These are phyloP conservation scores for Tenebrosternarchus preto DNA, from an alignment of 2,113 vertebrate genomes.

Conservation along the genomic window DNA sequence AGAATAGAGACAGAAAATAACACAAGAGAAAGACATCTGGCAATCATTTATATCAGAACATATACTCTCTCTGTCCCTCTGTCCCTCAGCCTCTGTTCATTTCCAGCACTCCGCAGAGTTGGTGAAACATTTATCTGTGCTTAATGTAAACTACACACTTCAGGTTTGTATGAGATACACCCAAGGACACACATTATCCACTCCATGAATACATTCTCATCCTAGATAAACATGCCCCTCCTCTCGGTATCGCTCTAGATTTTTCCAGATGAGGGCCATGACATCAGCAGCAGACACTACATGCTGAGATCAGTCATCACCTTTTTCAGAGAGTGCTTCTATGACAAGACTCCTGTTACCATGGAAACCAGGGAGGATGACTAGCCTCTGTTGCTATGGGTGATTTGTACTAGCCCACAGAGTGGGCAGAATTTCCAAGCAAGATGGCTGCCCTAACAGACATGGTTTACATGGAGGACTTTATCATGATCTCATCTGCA, in stretches of 20 bases:
- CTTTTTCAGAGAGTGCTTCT: conserved; percentile 73
- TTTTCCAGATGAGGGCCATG: conserved; percentile 75
- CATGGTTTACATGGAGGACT: conserved; percentile 24
- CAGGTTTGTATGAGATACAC: conserved; percentile 74
- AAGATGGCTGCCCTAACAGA: conserved; percentile 38
- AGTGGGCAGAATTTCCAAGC: conserved; percentile 24
- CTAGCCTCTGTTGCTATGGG: conserved; percentile 49
- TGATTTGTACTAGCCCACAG: conserved; percentile 1
- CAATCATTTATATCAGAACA: background rate
- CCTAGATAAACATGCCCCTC: background rate
- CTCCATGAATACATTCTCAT: background rate
- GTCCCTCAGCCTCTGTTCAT: conserved; percentile 89
- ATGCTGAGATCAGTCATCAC: conserved; percentile 63
- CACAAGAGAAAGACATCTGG: background rate
- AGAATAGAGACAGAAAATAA: background rate
- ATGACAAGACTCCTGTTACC: conserved; percentile 34
- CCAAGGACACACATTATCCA: background rate
- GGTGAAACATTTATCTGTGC: conserved; percentile 86
- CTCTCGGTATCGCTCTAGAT: conserved; percentile 61
- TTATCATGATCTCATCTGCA: conserved; percentile 31
- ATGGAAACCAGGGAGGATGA: conserved; percentile 58
- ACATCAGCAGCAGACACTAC: conserved; percentile 64
- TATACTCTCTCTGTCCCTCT: conserved; percentile 23
- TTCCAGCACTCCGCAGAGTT: conserved; percentile 96
- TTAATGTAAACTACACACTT: conserved; percentile 88